Evolutionary conservation across 92 coral and sea anemone species (phyloP).

Genomic region (Blastomussa wellsi): DNA sequence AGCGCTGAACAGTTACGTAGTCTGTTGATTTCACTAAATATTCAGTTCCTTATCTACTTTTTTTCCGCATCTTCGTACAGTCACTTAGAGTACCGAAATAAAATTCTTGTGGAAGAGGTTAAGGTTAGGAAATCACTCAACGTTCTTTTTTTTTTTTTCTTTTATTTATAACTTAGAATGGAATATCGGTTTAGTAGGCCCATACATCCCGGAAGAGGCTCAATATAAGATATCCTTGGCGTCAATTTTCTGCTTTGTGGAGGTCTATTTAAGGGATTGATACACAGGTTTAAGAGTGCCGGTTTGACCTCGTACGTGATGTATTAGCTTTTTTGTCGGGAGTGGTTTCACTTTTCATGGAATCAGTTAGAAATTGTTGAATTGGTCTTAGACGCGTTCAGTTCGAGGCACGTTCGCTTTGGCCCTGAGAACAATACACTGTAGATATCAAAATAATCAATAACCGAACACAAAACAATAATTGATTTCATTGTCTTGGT

Average conservation of each 20-base stretch:
- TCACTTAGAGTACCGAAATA: background rate
- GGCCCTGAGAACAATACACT: constrained; percentile 7
- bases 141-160: background rate
- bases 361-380: constrained; percentile 7
- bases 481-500: background rate
- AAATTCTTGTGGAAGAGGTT: background rate
- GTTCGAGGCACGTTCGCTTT: background rate
- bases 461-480: background rate
- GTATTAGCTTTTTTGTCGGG: background rate
- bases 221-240: constrained; percentile 21
- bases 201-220: constrained; percentile 28
- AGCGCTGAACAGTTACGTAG: constrained; percentile 8
- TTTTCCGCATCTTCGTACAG: background rate
- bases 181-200: constrained; percentile 14
- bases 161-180: constrained; percentile 22
- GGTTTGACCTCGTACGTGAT: constrained; percentile 28
- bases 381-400: background rate
- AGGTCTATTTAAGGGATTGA: constrained; percentile 16
- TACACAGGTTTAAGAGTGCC: background rate
- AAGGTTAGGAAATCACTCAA: background rate
- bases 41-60: constrained; percentile 6
- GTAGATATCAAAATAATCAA: background rate
- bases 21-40: background rate
- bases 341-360: constrained; percentile 23
- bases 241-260: background rate